A percentile compares a stretch with the other conserved stretches of the same genome.
Conservation (phyloP, 1,140 invertebrate genomes). For the Cydia pomonella region DNA sequence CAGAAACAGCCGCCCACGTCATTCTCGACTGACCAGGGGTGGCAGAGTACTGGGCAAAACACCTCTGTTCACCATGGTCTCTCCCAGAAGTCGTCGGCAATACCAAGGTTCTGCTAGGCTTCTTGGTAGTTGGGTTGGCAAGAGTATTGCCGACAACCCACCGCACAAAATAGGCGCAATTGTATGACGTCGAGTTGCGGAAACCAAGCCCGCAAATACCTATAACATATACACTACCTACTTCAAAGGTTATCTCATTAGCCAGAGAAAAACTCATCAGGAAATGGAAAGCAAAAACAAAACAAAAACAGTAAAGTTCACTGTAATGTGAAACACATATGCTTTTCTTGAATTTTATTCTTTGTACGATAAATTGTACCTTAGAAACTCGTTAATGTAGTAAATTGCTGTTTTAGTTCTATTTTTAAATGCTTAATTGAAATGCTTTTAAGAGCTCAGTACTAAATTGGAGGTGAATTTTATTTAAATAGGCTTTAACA, state of each 20-base stretch:
- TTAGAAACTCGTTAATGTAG: neutral
- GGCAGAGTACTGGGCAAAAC: too few relatives aligned
- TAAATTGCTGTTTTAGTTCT: neutral
- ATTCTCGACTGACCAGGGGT: too few relatives aligned
- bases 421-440: slow-evolving; percentile 11
- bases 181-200: too few relatives aligned
- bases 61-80: too few relatives aligned
- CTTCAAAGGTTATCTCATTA: neutral
- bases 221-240: too few relatives aligned
- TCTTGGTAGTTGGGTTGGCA: too few relatives aligned
- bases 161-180: too few relatives aligned
- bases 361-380: neutral
- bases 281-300: neutral
- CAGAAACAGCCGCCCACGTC: too few relatives aligned
- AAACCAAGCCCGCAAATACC: too few relatives aligned
- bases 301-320: neutral
- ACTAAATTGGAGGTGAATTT: neutral
- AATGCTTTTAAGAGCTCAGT: neutral
- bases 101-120: too few relatives aligned
- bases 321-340: neutral
- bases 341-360: neutral
- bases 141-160: too few relatives aligned
- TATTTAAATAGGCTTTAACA: neutral
- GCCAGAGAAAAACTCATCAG: neutral
- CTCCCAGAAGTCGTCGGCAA: too few relatives aligned